These are phyloP conservation scores for Halocaridina rubra DNA, from an alignment of 2,888 invertebrate species.

Conservation along the genomic window DNA sequence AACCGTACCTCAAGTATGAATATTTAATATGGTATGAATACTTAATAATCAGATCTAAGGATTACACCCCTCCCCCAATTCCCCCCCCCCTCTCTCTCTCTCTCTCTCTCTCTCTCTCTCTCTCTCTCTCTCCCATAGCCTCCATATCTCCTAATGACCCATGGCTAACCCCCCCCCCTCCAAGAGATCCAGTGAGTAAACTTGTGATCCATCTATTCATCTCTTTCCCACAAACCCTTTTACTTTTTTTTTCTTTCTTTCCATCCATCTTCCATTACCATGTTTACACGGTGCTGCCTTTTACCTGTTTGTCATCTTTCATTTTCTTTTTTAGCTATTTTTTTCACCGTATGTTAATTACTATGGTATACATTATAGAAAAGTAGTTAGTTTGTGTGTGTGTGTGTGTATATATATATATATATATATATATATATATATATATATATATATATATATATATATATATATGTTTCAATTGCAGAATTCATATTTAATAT, in stretches of 20 bases:
- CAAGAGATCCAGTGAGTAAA: too few relatives aligned
- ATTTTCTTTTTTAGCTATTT: too few relatives aligned
- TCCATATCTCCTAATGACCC: not conserved
- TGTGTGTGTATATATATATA: slow-evolving; percentile 24
- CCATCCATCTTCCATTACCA: too few relatives aligned
- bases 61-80: not conserved
- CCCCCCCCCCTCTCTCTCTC: not conserved
- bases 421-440: not conserved
- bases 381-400: not conserved
- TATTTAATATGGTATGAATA: not conserved
- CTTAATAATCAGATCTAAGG: not conserved
- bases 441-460: too few relatives aligned
- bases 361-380: not conserved
- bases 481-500: too few relatives aligned
- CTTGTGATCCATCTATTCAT: too few relatives aligned
- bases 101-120: not conserved
- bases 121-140: not conserved
- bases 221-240: not conserved
- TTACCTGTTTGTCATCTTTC: too few relatives aligned
- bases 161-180: not conserved
- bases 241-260: not conserved
- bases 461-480: too few relatives aligned
- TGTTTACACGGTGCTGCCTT: too few relatives aligned
- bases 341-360: not conserved
- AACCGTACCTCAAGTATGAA: not conserved